These are phyloP conservation scores for Hemibagrus guttatus DNA, from an alignment of 2,797 vertebrate genomes.

Conservation along the genomic window DNA sequence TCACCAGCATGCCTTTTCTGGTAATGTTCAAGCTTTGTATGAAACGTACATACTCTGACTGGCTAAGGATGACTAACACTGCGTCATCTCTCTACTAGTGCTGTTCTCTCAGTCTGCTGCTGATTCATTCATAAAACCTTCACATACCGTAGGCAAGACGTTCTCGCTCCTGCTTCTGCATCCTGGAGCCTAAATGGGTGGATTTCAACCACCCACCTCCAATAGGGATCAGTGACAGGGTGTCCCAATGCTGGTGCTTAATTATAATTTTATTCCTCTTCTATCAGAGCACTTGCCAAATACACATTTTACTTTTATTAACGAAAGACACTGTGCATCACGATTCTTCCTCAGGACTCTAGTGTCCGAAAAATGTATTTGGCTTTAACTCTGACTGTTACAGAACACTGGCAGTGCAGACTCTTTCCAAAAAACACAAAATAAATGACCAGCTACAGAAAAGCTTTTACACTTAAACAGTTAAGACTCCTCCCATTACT, in stretches of 20 bases:
- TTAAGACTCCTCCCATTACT: too few species aligned
- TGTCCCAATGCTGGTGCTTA: background rate
- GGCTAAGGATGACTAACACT: background rate
- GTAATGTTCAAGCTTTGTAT: background rate
- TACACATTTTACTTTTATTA: background rate
- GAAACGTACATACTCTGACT: background rate
- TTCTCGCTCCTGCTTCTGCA: background rate
- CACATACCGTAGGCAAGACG: background rate
- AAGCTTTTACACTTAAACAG: too few species aligned
- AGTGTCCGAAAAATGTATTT: background rate
- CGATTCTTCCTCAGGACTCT: background rate
- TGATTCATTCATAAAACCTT: background rate
- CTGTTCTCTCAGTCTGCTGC: background rate
- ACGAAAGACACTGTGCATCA: background rate
- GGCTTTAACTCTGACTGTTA: background rate
- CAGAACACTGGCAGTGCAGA: background rate
- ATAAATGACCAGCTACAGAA: too few species aligned
- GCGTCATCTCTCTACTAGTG: background rate
- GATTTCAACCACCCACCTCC: background rate
- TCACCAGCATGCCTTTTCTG: background rate
- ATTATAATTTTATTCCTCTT: background rate
- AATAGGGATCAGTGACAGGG: background rate
- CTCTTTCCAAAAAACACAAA: background rate
- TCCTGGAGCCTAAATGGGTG: background rate
- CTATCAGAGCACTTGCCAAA: background rate